Evolutionary conservation across 2,888 invertebrate species (phyloP).

Genomic region (Rutpela maculata): DNA sequence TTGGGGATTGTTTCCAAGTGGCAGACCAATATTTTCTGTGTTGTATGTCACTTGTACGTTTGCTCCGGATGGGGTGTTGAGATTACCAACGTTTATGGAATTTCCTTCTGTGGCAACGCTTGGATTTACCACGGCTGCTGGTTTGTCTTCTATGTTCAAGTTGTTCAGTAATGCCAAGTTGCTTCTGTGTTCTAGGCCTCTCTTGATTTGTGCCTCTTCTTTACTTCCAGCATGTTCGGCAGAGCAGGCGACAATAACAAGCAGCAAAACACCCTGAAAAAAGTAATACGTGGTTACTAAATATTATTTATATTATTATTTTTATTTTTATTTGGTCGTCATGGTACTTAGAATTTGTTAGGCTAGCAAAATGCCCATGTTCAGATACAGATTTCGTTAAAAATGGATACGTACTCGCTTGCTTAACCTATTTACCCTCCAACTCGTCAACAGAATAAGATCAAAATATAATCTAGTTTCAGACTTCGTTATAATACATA

Average conservation of each 20-base stretch:
- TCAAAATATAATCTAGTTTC: no score
- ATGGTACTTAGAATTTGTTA: no score
- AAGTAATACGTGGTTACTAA: not conserved
- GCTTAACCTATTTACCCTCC: no score
- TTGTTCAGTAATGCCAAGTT: conserved; percentile 29
- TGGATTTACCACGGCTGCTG: not conserved
- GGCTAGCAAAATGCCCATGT: no score
- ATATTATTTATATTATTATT: no score
- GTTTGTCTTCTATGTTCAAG: conserved; percentile 13
- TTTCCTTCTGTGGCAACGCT: not conserved
- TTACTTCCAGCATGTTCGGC: not conserved
- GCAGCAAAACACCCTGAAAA: conserved; percentile 23
- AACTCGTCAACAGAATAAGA: no score
- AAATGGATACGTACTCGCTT: no score
- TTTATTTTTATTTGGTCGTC: no score
- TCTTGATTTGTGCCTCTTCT: not conserved
- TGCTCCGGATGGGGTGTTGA: not conserved
- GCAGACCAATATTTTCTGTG: conserved; percentile 5
- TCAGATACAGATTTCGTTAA: no score
- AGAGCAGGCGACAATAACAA: conserved; percentile 1
- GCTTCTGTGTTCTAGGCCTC: conserved; percentile 27
- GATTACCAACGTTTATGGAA: not conserved
- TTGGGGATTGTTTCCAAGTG: not conserved
- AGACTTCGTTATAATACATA: no score
- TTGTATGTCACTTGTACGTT: conserved; percentile 21